phyloP scores from a whole-genome alignment of 2,888 invertebrate genomes.

The Tineola bisselliella region DNA sequence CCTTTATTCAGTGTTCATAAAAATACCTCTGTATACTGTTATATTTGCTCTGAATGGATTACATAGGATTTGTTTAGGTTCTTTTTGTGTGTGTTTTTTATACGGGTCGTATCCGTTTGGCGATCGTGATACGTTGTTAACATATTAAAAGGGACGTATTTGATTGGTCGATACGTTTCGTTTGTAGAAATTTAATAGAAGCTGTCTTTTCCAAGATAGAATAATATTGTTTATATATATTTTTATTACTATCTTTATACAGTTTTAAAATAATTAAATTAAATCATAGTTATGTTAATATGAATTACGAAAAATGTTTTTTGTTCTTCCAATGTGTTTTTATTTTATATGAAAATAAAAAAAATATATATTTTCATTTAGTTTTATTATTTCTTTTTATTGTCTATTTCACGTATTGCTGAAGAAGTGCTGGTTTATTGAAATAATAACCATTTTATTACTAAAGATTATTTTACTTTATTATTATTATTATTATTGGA shows the following conservation, averaged over 20 bases:
- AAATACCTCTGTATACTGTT: background rate
- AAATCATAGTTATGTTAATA: too few relatives aligned
- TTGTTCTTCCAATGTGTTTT: background rate
- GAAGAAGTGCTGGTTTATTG: background rate
- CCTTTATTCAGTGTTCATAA: background rate
- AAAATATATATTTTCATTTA: background rate
- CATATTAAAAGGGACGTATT: background rate
- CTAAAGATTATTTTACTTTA: background rate
- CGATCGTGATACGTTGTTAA: background rate
- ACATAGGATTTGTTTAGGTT: background rate
- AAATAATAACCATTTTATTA: background rate
- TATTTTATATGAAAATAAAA: background rate
- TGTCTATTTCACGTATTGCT: background rate
- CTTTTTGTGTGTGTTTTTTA: background rate
- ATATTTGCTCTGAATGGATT: background rate
- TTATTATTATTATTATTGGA: background rate
- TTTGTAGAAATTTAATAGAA: too few relatives aligned
- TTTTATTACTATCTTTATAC: background rate
- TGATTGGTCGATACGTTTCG: background rate
- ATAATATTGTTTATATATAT: background rate
- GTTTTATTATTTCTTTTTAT: background rate
- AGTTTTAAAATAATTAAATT: too few relatives aligned
- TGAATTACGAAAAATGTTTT: too few relatives aligned
- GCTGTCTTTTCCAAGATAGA: too few relatives aligned
- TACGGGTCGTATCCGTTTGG: background rate